phyloP scores from a whole-genome alignment of 2,888 invertebrate genomes.

The Vesta saturnalis region DNA sequence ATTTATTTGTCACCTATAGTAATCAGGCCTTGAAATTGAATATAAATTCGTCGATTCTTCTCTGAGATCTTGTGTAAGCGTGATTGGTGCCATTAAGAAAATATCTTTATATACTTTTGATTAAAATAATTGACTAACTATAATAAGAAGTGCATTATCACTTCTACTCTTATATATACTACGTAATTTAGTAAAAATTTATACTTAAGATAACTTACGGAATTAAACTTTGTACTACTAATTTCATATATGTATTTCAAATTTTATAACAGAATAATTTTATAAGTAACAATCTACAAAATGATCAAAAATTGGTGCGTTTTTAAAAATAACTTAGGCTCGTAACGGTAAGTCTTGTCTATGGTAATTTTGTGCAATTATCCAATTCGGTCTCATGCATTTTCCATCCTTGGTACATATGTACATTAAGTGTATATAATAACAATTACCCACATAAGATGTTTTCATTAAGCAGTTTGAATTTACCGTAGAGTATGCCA shows the following conservation, averaged over 20 bases:
- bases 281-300: background rate
- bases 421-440: background rate
- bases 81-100: slow-evolving; percentile 18
- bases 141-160: slow-evolving; percentile 15
- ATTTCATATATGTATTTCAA: background rate
- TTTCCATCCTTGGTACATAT: background rate
- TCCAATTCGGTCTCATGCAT: background rate
- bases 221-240: slow-evolving; percentile 8
- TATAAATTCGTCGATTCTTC: slow-evolving; percentile 23
- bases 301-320: background rate
- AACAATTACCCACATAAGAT: background rate
- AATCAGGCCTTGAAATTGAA: slow-evolving; percentile 19
- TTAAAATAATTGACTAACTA: slow-evolving; percentile 29
- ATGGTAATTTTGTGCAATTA: background rate
- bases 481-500: slow-evolving; percentile 85
- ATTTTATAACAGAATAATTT: background rate
- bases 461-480: slow-evolving; percentile 37
- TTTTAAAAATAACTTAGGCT: background rate
- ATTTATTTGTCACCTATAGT: slow-evolving; percentile 29
- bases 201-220: background rate
- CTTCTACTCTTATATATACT: background rate
- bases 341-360: background rate
- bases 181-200: background rate
- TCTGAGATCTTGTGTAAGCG: slow-evolving; percentile 20
- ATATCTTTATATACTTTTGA: slow-evolving; percentile 17